These are phyloP conservation scores for Prietella phreatophila DNA, from an alignment of 2,113 vertebrate species.

Conservation along the genomic window DNA sequence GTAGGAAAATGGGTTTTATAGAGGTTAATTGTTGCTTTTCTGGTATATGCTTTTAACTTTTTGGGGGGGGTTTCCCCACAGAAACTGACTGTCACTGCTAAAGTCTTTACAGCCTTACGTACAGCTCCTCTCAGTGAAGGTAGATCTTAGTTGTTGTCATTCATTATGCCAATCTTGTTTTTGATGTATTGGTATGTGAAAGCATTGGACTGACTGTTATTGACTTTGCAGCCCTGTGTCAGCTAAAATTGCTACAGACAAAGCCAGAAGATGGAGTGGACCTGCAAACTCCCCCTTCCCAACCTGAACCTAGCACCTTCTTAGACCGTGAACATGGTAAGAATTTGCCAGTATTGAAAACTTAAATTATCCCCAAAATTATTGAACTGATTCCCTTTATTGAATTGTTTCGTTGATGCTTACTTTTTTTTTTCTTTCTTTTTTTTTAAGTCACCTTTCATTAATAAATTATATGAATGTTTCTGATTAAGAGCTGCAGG, in stretches of 20 bases:
- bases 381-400: background rate
- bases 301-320: background rate
- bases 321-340: background rate
- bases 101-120: conserved; percentile 19
- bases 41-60: background rate
- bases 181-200: background rate
- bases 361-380: background rate
- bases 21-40: background rate
- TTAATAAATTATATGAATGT: background rate
- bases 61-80: background rate
- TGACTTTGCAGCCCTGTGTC: conserved; percentile 17
- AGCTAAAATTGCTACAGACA: conserved; percentile 14
- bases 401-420: background rate
- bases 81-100: conserved; percentile 26
- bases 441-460: background rate
- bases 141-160: background rate
- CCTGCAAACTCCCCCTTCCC: background rate
- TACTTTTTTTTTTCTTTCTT: background rate
- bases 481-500: background rate
- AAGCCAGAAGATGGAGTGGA: background rate
- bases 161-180: background rate
- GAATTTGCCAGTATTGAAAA: background rate
- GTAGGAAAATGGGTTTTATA: conserved; percentile 2
- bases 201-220: background rate
- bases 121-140: conserved; percentile 12